Evolutionary conservation across 2,113 vertebrate genomes (phyloP).

Genomic region (Bubo scandiacus): DNA sequence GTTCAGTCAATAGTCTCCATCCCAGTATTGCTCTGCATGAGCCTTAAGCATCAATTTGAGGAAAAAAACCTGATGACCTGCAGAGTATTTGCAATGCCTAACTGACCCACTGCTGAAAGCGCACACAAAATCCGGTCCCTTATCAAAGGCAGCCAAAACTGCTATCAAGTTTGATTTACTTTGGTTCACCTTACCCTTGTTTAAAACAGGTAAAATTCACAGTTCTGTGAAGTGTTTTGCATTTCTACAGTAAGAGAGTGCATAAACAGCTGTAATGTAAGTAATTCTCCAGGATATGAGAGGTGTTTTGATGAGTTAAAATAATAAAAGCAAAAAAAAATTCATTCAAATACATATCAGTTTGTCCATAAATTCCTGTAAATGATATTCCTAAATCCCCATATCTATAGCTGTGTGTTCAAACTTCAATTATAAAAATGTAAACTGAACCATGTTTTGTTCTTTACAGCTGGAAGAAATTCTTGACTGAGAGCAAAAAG

Average conservation of each 20-base stretch:
- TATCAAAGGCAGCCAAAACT: background rate
- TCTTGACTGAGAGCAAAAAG: background rate
- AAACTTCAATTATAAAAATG: background rate
- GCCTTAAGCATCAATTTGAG: background rate
- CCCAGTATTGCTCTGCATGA: background rate
- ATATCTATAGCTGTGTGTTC: background rate
- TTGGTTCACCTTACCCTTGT: background rate
- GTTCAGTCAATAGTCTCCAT: background rate
- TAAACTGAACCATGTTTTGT: background rate
- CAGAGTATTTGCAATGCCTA: background rate
- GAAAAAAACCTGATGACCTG: background rate
- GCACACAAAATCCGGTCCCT: background rate
- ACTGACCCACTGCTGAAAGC: background rate
- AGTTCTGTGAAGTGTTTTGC: background rate
- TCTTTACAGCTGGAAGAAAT: slow-evolving; percentile 21
- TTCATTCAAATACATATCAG: background rate
- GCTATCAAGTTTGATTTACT: background rate
- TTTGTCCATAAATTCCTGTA: background rate
- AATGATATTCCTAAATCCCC: background rate
- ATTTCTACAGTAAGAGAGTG: background rate
- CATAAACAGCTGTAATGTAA: background rate
- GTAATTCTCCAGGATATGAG: background rate
- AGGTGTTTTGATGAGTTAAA: background rate
- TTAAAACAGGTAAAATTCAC: background rate
- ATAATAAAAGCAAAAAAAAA: background rate